Evolutionary conservation across 2,888 invertebrate species (phyloP), one percentile per base, ranked within the genome.

Genomic region (Sinhomidia bicolor): DNA sequence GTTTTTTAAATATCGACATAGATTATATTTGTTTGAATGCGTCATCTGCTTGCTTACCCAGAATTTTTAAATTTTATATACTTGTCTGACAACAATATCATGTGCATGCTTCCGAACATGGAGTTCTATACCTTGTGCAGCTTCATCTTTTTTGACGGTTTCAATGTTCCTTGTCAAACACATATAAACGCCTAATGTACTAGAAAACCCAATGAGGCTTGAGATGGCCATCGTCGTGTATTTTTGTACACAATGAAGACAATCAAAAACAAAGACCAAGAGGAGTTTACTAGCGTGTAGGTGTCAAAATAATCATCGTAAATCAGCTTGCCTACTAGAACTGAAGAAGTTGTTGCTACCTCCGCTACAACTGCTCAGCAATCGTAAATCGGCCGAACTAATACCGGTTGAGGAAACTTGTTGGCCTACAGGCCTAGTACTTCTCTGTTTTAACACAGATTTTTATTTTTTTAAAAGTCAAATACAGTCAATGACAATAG

Each of bases 341-440:
- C 62, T 41, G 10, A 54, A 47, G 12, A 41, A 74, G 29, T 17
- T 23, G 23, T 60, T 23, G 23, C 74, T 57, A 41, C n/a, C 20
- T 23, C 54, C n/a, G 36, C 36, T 20, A 47, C n/a, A 80, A 23
- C 20, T 79, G 29, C 32, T 2, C 51, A 78, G 12, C 78, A 47
- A 57, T 79, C 36, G 17, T 32, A 79, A 76, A 84, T 57, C 44
- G 60, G 41, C 60, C 57, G 29, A 60, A 32, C 20, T 29, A n/a
- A 85, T 78, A 85, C 85, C 85, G 85, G 85, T 85, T 85, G 79
- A 78, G 20, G 79, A 85, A 85, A 85, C 79, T 85, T 78, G 85
- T 79, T 85, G 85, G 85, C 85, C 85, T 85, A 85, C 85, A 85
- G 85, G 65, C 79, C 79, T 85, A 85, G 78, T 79, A 51, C 54